These are phyloP conservation scores for Byasa hedistus DNA, from an alignment of 2,888 invertebrate genomes.

Conservation along the genomic window DNA sequence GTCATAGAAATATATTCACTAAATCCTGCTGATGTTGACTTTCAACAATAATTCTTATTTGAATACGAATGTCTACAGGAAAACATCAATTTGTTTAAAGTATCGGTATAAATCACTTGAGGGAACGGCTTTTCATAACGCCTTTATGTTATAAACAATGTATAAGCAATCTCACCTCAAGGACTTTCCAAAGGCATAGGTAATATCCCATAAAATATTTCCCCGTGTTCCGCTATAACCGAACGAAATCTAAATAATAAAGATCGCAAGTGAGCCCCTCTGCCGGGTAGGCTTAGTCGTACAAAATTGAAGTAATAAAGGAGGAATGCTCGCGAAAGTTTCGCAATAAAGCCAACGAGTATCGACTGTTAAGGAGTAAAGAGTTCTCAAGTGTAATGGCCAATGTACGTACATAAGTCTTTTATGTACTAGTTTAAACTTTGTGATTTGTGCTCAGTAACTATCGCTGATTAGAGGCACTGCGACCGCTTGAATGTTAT, in stretches of 20 bases:
- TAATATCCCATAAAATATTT: constrained; percentile 32
- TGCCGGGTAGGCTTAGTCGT: constrained; percentile 73
- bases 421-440: constrained; percentile 44
- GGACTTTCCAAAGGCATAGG: constrained; percentile 30
- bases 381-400: constrained; percentile 63
- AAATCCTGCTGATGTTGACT: neutral
- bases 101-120: neutral
- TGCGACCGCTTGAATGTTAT: neutral
- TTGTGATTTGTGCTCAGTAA: constrained; percentile 25
- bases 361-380: constrained; percentile 79
- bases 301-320: constrained; percentile 80
- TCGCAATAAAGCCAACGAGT: constrained; percentile 78
- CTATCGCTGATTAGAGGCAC: neutral
- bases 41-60: neutral
- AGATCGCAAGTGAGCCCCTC: constrained; percentile 62
- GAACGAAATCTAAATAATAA: constrained; percentile 78
- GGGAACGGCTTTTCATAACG: neutral
- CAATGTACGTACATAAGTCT: constrained; percentile 45
- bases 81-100: constrained; percentile 1
- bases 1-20: too few species aligned
- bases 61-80: neutral
- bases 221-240: constrained; percentile 36
- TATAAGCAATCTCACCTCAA: constrained; percentile 27
- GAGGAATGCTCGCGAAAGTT: constrained; percentile 78
- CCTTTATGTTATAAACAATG: constrained; percentile 21